Evolutionary conservation across 2,888 invertebrate species (phyloP), one percentile per base, ranked within the genome.

Genomic region (Orthosia gothica): DNA sequence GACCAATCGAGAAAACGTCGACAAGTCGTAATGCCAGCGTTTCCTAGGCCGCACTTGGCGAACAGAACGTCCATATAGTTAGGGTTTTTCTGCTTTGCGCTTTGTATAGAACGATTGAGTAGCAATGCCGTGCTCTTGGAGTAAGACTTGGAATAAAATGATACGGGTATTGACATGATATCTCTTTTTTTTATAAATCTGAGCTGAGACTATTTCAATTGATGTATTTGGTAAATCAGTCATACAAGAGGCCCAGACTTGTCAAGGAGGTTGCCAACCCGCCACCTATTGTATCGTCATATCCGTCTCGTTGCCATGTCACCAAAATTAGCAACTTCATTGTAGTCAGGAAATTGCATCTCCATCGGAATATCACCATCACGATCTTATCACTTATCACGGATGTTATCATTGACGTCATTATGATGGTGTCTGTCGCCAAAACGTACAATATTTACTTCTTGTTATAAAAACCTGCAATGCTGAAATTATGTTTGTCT

Each of bases 341-440:
- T 50, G 18, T 58, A 2, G 32, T 61, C 15, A 62, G 9, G 2
- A 13, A 76, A 26, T 32, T 64, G 47, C 47, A 63, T 16, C 62
- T 72, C 5, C 47, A 5, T 49, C 40, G 26, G 47, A 62, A 62
- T 59, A 66, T 73, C 9, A 40, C n/a, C 3, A 64, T 50, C 52
- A 76, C 61, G 20, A 81, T 52, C 12, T 75, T 69, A 23, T 52
- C 52, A 69, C 23, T 50, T 71, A 26, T 69, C 64, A 47, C 47
- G 26, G 16, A 68, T 82, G 20, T 59, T 64, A 55, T 49, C 32
- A 49, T 20, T 47, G 23, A 62, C 81, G 50, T 57, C 73, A 79
- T 45, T 18, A 20, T 59, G 52, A 78, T 47, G 47, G 3, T 26
- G 3, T 57, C n/a, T 61, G 59, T 65, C 62, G 45, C 7, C 26